phyloP scores from a whole-genome alignment of 1,140 invertebrate species.

The Kradibia gibbosae region DNA sequence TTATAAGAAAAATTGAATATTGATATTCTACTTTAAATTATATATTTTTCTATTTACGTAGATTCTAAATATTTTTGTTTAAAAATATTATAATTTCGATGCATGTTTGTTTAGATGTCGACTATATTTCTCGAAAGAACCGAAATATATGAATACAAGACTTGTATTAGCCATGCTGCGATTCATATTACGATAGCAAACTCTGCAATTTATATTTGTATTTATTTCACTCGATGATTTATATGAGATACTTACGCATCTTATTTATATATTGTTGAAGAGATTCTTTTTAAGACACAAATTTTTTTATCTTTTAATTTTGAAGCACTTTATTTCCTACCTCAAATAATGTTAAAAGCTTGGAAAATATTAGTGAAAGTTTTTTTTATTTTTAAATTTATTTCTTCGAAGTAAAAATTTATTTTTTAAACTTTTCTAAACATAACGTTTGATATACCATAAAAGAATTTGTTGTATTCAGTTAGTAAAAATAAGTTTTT shows the following conservation, averaged over 20 bases:
- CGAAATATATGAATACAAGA: background rate
- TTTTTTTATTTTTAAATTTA: background rate
- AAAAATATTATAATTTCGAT: background rate
- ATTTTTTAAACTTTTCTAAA: no score
- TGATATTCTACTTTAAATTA: no score
- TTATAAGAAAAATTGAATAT: no score
- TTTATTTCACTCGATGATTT: conserved; percentile 3
- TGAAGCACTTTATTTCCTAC: background rate
- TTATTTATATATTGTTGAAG: background rate
- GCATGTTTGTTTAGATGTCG: background rate
- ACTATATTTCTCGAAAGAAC: background rate
- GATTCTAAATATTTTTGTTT: no score
- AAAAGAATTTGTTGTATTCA: no score
- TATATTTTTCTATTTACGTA: no score
- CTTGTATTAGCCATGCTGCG: background rate
- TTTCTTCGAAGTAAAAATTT: no score
- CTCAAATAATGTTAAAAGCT: background rate
- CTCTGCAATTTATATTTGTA: conserved; percentile 10
- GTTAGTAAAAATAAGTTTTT: no score
- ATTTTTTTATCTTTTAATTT: background rate
- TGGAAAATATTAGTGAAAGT: background rate
- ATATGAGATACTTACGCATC: background rate
- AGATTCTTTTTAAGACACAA: conserved; percentile 1
- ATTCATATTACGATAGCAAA: conserved; percentile 12
- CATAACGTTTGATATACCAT: no score